These are phyloP conservation scores for Orthosia cruda DNA, from an alignment of 2,888 invertebrate species.

Conservation along the genomic window DNA sequence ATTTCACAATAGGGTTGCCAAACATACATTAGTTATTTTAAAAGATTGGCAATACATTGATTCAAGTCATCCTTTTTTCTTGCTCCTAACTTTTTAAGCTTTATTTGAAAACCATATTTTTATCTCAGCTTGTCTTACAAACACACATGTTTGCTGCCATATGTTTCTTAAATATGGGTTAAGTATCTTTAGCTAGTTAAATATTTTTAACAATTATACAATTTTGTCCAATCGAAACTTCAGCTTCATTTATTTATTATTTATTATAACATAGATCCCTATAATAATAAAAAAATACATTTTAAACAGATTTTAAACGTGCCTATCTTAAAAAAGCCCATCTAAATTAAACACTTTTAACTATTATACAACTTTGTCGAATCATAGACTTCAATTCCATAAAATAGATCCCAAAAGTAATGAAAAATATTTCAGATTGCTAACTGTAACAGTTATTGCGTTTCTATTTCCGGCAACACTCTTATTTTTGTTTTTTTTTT, in stretches of 20 bases:
- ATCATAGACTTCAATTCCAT: conserved; percentile 1
- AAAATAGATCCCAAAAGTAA: not conserved
- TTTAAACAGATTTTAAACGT: too few species aligned
- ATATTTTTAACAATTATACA: conserved; percentile 40
- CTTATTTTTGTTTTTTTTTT: not conserved
- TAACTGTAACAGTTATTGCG: not conserved
- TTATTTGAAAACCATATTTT: not conserved
- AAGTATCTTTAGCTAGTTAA: conserved; percentile 52
- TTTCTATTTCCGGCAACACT: not conserved
- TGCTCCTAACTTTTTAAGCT: not conserved
- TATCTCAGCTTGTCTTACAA: too few species aligned
- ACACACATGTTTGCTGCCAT: conserved; percentile 34
- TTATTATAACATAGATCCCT: not conserved
- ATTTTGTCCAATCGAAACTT: conserved; percentile 17
- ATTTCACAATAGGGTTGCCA: conserved; percentile 60
- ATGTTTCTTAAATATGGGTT: conserved; percentile 63
- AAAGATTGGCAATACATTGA: not conserved
- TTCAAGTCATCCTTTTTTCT: not conserved
- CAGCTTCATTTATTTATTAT: too few species aligned
- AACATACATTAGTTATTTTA: not conserved
- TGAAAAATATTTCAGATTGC: not conserved
- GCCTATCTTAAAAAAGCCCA: too few species aligned
- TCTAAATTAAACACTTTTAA: conserved; percentile 34
- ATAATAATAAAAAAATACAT: not conserved
- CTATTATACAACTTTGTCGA: conserved; percentile 27